Base-by-base conservation (phyloP, 2,113 vertebrate genomes). In the Picathartes gymnocephalus region DNA sequence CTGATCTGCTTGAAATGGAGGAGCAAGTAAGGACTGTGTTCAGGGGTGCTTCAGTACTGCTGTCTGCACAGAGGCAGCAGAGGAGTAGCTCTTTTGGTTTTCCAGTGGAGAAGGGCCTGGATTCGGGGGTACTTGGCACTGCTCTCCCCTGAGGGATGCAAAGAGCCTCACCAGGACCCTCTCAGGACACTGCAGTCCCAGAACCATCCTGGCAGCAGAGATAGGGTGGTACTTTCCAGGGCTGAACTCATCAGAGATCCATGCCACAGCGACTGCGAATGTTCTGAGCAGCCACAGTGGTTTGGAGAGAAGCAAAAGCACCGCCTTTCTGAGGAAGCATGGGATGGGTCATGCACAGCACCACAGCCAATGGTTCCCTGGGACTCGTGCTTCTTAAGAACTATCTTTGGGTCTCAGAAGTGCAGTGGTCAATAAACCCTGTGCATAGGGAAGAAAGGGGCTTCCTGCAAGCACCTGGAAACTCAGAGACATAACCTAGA, bases 241-340 rank as follows among this genome's bases (percentile, higher is more conserved):
- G 30, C 42, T 68, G 77, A 72, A 28, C 39, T 80, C 33, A 10
- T 37, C 4, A 8, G 51, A 53, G 18, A 22, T 53, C 42, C 33
- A 30, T 1, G 3, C 44, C 31, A 33, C 48, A 35, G 33, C 0
- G 0, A 10, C 77, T 30, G 51, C 0, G 0, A 45, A 35, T 39
- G 44, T 44, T 89, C 48, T 86, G 72, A 77, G 54, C 48, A 64
- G 44, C 39, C 48, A 23, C 64, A 33, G 35, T 47, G 45, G n/a
- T 81, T 81, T 87, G 50, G 60, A 86, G 42, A 68, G 44, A 35
- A 91, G 44, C n/a, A 78, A 70, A 81, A 89, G 13, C 31, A 48
- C 50, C 69, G 39, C 0, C 11, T 64, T 72, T 8, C 10, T 39
- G 48, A 65, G 24, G 54, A 56, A 51, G 18, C 33, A 15, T 31